Base-by-base conservation (phyloP, 2,888 invertebrate species). In the Shargacucullia verbasci region DNA sequence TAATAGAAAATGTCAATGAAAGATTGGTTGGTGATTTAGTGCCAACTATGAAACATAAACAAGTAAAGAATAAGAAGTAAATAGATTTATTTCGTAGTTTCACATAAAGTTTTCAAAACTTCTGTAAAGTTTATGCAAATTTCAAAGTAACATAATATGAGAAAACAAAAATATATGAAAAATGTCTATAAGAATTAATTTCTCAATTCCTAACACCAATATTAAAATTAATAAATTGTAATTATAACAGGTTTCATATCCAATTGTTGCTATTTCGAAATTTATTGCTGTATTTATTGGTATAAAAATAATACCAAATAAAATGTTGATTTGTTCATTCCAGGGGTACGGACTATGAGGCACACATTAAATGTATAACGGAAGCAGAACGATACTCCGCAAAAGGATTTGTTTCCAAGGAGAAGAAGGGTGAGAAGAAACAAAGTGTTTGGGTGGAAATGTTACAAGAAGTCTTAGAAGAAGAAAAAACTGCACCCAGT, bases 371-470 rank as follows among this genome's bases (percentile, higher is more conserved):
- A 90, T 99, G 98, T 88, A 95, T 98, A 45, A 95, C 97, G 0
- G 96, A 99, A 91, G 97, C 96, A 27, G 96, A 98, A 86, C 96
- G 98, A 74, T 99, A 99, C 84, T 97, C 98, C 7, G 98, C 97
- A 0, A 97, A 97, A 87, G 96, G 96, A 38, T 97, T 96, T 82
- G 95, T 95, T 15, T 94, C 96, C 4, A 97, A 96, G 81, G 95
- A 96, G 54, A 97, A 97, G 82, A 98, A 98, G 88, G 98, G 98
- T 7, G 97, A 97, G 82, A 95, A 95, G 68, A 98, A 98, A 82
- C 99, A 99, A 85, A 96, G 96, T 79, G 95, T 95, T 45, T 99
- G 98, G 98, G 94, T 96, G 12, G 96, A 96, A 81, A 94, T 96
- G 85, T 95, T 98, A 11, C 95, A 96, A 58, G 93, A 94, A 15